Base-by-base conservation (phyloP, 2,797 vertebrate genomes). In the Enteromius argenteus region DNA sequence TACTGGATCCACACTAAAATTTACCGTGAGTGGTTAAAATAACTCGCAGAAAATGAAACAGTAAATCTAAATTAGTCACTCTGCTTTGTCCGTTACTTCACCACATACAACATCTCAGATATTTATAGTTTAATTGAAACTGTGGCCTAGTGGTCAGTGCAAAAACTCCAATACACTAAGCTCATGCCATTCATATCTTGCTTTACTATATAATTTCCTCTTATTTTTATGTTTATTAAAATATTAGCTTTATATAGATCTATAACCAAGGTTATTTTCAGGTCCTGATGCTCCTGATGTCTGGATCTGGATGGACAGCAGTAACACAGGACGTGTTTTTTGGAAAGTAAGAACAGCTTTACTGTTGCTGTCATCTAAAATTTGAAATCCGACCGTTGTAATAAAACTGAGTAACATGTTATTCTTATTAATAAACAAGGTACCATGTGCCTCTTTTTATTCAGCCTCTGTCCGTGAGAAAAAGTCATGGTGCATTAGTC, bases 231-330 rank as follows among this genome's bases (percentile, higher is more conserved):
- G 15, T 76, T 35, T 80, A 30, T 73, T 46, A 15, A 23, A 21
- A 32, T 46, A 14, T 53, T n/a, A 37, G 1, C 5, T 56, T 75
- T 56, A 14, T 53, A 5, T 30, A 66, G 15, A 75, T 21, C 7
- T 60, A 10, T 42, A 60, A 60, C 53, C 5, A 46, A 81, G 60
- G 83, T 13, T 84, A 56, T 71, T 84, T 66, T 84, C 77, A 96
- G 95, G 87, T 83, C 94, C 95, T n/a, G 89, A 94, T 35, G 75
- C 93, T 80, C 94, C 86, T 73, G 93, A 95, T 79, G 87, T 94
- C 10, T 96, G 95, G 95, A 27, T 93, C 37, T 91, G 91, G 89
- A 92, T 92, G 83, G 92, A 90, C 83, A 85, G 66, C 79, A 89
- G 92, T 81, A 85, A 90, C 46, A 90, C 88, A 2, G 92, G 90